Percentiles rank a stretch among this genome's conserved stretches.
phyloP scores from a whole-genome alignment of 1,140 invertebrate species.

The Drosophila sp. region DNA sequence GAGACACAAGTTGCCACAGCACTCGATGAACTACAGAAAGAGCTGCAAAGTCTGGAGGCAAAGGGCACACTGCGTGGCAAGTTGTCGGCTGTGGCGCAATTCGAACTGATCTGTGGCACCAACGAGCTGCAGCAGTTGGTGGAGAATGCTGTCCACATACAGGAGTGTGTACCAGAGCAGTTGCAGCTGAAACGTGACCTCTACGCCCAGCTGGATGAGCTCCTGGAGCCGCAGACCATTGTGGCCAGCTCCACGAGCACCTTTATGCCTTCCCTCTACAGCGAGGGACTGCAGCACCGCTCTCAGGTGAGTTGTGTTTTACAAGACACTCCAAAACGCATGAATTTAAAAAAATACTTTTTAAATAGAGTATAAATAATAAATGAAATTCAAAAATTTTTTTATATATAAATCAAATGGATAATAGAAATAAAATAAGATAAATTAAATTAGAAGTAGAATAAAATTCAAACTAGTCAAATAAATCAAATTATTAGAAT shows the following conservation, averaged over 20 bases:
- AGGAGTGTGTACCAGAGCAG: constrained; percentile 97
- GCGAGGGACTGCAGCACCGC: constrained; percentile 86
- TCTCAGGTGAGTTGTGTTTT: constrained; percentile 72
- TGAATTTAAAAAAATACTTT: too few relatives aligned
- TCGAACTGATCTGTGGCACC: constrained; percentile 90
- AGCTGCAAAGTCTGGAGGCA: constrained; percentile 90
- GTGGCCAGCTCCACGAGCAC: constrained; percentile 96
- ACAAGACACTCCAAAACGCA: too few relatives aligned
- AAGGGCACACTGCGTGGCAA: constrained; percentile 90
- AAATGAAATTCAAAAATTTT: too few relatives aligned
- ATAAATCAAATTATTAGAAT: too few relatives aligned
- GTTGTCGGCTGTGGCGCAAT: constrained; percentile 90
- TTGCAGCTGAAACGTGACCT: constrained; percentile 93
- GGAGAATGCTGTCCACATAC: constrained; percentile 89
- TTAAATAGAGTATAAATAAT: too few relatives aligned
- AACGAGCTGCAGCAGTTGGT: constrained; percentile 88
- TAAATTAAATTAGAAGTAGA: too few relatives aligned
- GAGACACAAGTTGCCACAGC: constrained; percentile 90
- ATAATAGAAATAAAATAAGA: too few relatives aligned
- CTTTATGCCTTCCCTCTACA: constrained; percentile 93
- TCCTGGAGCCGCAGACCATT: constrained; percentile 89
- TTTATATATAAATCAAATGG: too few relatives aligned
- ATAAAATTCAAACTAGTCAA: too few relatives aligned
- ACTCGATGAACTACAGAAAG: constrained; percentile 89
- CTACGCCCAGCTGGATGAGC: constrained; percentile 90